Conservation (phyloP, 53 echinoderm and acorn worm species). For the Paelopatides confundens region DNA sequence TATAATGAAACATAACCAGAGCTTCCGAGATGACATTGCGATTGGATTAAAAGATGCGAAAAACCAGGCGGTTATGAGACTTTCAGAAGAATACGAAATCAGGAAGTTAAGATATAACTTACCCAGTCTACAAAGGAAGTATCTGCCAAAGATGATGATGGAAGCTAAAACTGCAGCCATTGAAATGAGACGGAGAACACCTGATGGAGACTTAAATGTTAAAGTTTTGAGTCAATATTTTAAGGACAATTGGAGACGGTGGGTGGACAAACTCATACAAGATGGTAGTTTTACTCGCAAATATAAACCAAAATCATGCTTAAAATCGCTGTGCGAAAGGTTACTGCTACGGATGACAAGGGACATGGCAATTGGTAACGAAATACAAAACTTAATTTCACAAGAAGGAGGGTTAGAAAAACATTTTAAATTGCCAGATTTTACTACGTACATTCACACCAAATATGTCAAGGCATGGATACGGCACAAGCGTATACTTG, state of each 20-base stretch:
- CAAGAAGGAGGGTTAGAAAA: conserved; percentile 9
- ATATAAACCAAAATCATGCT: background rate
- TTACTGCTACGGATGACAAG: too few relatives aligned
- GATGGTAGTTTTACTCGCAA: background rate
- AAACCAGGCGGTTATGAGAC: background rate
- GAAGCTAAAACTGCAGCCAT: too few relatives aligned
- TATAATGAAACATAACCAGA: background rate
- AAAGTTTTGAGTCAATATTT: too few relatives aligned
- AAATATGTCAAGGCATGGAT: conserved; percentile 3
- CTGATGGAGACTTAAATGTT: too few relatives aligned
- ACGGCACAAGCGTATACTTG: background rate
- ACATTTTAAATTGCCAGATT: background rate
- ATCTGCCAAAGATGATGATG: too few relatives aligned
- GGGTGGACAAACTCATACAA: background rate
- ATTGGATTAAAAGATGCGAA: background rate
- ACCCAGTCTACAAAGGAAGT: background rate
- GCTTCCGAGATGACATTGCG: background rate
- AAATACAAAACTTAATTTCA: background rate
- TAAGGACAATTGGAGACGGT: background rate
- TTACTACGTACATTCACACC: background rate
- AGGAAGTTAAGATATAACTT: background rate
- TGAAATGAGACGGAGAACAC: too few relatives aligned
- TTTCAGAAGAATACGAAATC: background rate
- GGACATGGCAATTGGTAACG: conserved; percentile 3
- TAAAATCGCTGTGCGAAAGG: background rate